Base-by-base conservation (phyloP, 2,888 invertebrate species). In the Coleophora deauratella region DNA sequence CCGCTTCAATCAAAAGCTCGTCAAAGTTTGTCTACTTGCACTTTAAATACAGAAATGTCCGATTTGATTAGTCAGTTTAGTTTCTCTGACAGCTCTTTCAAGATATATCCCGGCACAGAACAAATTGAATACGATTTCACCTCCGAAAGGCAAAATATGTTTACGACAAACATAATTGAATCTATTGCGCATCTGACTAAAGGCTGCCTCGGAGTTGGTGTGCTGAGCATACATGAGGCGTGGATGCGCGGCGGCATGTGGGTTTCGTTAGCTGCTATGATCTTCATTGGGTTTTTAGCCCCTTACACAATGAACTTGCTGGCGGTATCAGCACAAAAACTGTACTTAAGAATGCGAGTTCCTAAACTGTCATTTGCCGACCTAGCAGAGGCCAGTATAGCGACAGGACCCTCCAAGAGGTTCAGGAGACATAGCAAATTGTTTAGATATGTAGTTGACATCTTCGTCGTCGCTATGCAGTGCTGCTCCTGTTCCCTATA, bases 211-310 rank as follows among this genome's bases (percentile, higher is more conserved):
- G 78, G 80, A 0, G 69, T 67, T 1, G 78, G 79, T 0, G 55
- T 78, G 2, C 46, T 81, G 1, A 68, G 66, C 9, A 78, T 81
- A 46, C 80, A 80, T 30, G 73, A 75, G n/a, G 81, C 68, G 0
- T 80, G 58, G 46, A 79, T 71, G 70, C 51, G 60, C 6, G 79
- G 74, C 1, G 80, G 80, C 0, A 38, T 78, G 0, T 78, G 78
- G 77, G 61, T 73, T 0, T 71, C 76, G 0, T 39, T 79, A 1
- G 54, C 30, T 0, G 50, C 54, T 0, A 66, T 68, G 0, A 2
- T 61, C 0, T 9, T 62, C 0, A 49, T 75, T 3, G 77, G 70
- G 3, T 4, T 59, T 1, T 30, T 77, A 0, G 47, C 73, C 2
- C 51, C 56, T 4, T 62, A 71, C 49, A 54, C 56, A 43, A 74